Conservation (phyloP, 1,140 invertebrate genomes). For the Drosophila mayri region DNA sequence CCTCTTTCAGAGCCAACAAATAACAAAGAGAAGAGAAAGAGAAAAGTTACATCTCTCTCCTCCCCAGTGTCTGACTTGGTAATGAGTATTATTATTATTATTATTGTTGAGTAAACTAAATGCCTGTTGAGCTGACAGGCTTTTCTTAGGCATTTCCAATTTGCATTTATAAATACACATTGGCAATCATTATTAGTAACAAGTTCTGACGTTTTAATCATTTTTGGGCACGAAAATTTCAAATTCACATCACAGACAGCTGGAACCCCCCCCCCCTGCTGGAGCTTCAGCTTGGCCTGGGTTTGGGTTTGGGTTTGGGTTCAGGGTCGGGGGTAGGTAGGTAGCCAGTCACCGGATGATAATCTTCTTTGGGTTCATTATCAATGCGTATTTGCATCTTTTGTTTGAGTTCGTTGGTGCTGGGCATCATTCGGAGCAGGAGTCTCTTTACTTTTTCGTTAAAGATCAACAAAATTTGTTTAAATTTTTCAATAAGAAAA, state of each 20-base stretch:
- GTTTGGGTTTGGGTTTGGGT: background rate
- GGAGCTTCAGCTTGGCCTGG: background rate
- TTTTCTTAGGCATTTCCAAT: slow-evolving; percentile 59
- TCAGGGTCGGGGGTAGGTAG: background rate
- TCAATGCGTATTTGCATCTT: slow-evolving; percentile 72
- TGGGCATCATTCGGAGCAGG: slow-evolving; percentile 2
- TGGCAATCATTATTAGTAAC: slow-evolving; percentile 77
- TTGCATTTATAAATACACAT: slow-evolving; percentile 80
- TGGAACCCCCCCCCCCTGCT: slow-evolving; percentile 7
- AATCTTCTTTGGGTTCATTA: slow-evolving; percentile 59
- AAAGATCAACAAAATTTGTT: background rate
- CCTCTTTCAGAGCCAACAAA: slow-evolving; percentile 8
- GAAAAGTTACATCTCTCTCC: background rate
- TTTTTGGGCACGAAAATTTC: slow-evolving; percentile 54
- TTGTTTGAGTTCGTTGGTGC: slow-evolving; percentile 50
- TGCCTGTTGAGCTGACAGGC: slow-evolving; percentile 49
- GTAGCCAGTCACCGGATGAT: slow-evolving; percentile 44
- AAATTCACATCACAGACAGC: slow-evolving; percentile 47
- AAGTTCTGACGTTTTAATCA: slow-evolving; percentile 62
- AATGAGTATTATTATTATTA: slow-evolving; percentile 60
- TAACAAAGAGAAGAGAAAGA: slow-evolving; percentile 13
- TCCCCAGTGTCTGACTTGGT: slow-evolving; percentile 1
- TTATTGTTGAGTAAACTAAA: slow-evolving; percentile 65
- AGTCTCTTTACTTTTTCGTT: slow-evolving; percentile 6
- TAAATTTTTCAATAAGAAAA: background rate